Conservation (phyloP, 2,888 invertebrate genomes). For the Lochmaea crataegi region DNA sequence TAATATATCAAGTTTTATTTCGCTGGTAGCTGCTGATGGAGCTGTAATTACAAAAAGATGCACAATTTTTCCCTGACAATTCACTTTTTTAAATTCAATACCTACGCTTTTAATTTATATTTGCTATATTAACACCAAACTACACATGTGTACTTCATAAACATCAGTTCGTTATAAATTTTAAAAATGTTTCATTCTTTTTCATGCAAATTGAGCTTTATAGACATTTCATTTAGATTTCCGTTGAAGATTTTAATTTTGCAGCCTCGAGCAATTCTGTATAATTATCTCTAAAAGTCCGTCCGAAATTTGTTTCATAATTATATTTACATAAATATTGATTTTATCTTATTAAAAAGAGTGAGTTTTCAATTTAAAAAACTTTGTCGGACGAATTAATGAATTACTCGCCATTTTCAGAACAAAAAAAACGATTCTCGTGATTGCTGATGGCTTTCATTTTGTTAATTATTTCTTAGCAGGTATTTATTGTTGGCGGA, state of each 20-base stretch:
- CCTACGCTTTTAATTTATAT: too few relatives aligned
- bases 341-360: constrained; percentile 29
- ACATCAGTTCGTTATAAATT: too few relatives aligned
- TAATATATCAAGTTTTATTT: too few relatives aligned
- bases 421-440: neutral
- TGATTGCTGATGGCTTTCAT: neutral
- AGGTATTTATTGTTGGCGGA: neutral
- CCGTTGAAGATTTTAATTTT: constrained; percentile 33
- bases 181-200: neutral
- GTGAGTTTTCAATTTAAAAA: constrained; percentile 26
- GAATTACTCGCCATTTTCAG: neutral
- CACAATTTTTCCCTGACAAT: too few relatives aligned
- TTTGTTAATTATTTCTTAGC: neutral
- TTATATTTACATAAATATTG: constrained; percentile 38
- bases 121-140: too few relatives aligned
- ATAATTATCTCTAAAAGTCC: constrained; percentile 31
- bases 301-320: constrained; percentile 34
- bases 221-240: constrained; percentile 20
- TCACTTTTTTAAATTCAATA: too few relatives aligned
- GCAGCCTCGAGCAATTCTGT: constrained; percentile 29
- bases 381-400: constrained; percentile 2
- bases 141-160: too few relatives aligned
- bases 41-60: too few relatives aligned
- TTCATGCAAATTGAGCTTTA: neutral
- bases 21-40: too few relatives aligned